Evolutionary conservation across 2,888 invertebrate genomes (phyloP).

Genomic region (Drosophila acutilabella): DNA sequence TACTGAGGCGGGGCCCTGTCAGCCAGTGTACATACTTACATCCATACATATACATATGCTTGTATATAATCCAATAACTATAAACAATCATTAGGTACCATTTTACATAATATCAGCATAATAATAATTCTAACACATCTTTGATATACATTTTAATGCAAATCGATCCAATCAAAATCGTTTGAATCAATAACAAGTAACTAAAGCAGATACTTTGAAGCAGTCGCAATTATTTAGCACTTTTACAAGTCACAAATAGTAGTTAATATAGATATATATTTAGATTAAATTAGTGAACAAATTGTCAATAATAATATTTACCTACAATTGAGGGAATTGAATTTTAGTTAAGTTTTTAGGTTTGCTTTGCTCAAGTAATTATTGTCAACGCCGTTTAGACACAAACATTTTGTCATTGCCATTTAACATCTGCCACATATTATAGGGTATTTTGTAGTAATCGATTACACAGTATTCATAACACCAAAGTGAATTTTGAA

Average conservation of each 20-base stretch:
- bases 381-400: slow-evolving; percentile 5
- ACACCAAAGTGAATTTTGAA: slow-evolving; percentile 70
- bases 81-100: slow-evolving; percentile 5
- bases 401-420: slow-evolving; percentile 8
- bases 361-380: slow-evolving; percentile 43
- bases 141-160: slow-evolving; percentile 38
- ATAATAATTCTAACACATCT: slow-evolving; percentile 21
- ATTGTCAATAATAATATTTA: slow-evolving; percentile 22
- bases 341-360: slow-evolving; percentile 9
- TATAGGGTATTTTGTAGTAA: slow-evolving; percentile 37
- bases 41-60: slow-evolving; percentile 17
- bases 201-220: slow-evolving; percentile 36
- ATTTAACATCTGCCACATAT: slow-evolving; percentile 20
- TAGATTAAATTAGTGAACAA: slow-evolving; percentile 1
- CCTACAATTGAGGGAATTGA: slow-evolving; percentile 33
- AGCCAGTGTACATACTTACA: slow-evolving; percentile 56
- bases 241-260: slow-evolving; percentile 11
- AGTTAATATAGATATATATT: slow-evolving; percentile 1
- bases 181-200: slow-evolving; percentile 28
- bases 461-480: slow-evolving; percentile 53
- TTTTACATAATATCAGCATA: not conserved
- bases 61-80: slow-evolving; percentile 42
- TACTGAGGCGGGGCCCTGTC: slow-evolving; percentile 35
- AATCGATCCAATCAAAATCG: slow-evolving; percentile 37
- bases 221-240: slow-evolving; percentile 22